Percentiles rank a stretch among this genome's conserved stretches.
phyloP scores from a whole-genome alignment of 2,113 vertebrate species.

The Myxocyprinus asiaticus region DNA sequence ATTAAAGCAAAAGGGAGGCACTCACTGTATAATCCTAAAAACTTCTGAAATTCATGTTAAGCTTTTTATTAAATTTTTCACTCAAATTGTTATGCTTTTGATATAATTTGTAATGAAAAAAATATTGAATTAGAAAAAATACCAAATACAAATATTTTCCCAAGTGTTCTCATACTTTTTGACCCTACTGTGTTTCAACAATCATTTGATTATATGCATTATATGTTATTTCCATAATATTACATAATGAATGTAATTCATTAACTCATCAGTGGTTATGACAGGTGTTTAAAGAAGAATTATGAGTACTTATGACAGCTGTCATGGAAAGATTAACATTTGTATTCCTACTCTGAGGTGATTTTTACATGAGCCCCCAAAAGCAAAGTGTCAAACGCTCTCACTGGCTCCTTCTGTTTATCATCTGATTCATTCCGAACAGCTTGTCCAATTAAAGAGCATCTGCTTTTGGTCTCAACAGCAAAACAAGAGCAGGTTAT shows the following conservation, averaged over 20 bases:
- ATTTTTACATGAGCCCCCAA: slow-evolving; percentile 41
- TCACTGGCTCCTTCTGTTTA: slow-evolving; percentile 46
- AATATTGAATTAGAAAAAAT: no score
- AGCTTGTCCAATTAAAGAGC: slow-evolving; percentile 54
- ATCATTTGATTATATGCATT: neutral
- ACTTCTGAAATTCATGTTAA: no score
- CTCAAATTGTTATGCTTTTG: no score
- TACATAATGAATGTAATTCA: neutral
- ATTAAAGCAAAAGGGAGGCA: no score
- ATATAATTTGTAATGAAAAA: no score
- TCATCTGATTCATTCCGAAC: slow-evolving; percentile 49
- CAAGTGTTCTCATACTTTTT: no score
- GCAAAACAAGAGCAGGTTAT: no score
- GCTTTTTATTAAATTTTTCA: no score
- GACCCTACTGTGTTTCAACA: neutral
- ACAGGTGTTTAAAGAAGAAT: no score
- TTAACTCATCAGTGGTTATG: slow-evolving; percentile 15
- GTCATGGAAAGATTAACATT: slow-evolving; percentile 49
- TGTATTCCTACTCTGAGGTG: slow-evolving; percentile 30
- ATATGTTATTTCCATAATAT: slow-evolving; percentile 14
- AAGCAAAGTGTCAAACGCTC: slow-evolving; percentile 51
- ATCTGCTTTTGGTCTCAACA: slow-evolving; percentile 45
- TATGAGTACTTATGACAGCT: slow-evolving; percentile 52
- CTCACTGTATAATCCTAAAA: no score
- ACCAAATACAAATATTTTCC: no score